Evolutionary conservation across 2,797 vertebrate species (phyloP).

Genomic region (Capromys pilorides): DNA sequence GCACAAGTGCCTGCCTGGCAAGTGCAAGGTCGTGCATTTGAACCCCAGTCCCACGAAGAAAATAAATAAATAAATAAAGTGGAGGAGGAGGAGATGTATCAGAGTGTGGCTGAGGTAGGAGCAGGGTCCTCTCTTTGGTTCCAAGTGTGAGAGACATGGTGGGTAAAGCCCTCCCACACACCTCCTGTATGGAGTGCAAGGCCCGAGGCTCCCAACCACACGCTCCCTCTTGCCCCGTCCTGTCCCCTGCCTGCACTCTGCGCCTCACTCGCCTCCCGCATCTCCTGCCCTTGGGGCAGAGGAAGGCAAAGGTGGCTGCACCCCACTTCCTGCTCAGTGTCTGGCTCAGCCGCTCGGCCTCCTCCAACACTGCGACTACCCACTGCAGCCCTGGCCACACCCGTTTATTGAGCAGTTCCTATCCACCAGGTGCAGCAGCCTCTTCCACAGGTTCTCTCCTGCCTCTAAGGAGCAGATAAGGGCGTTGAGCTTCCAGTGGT

Average conservation of each 20-base stretch:
- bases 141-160: rapidly evolving
- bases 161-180: not conserved
- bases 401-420: not conserved
- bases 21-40: too few relatives aligned
- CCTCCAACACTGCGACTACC: not conserved
- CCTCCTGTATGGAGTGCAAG: not conserved
- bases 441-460: not conserved
- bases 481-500: not conserved
- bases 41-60: too few relatives aligned
- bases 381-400: rapidly evolving
- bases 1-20: too few relatives aligned
- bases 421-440: not conserved
- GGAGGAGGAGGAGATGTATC: not conserved
- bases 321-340: not conserved
- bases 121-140: rapidly evolving
- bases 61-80: too few relatives aligned
- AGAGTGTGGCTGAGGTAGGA: not conserved
- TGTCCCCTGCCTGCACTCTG: not conserved
- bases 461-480: rapidly evolving
- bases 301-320: not conserved
- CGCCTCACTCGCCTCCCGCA: not conserved
- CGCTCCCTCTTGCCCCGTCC: not conserved
- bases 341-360: not conserved
- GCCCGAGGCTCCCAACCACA: not conserved
- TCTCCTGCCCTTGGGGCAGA: not conserved